Evolutionary conservation across 1,140 invertebrate species (phyloP).

Genomic region (Theocolax elegans): DNA sequence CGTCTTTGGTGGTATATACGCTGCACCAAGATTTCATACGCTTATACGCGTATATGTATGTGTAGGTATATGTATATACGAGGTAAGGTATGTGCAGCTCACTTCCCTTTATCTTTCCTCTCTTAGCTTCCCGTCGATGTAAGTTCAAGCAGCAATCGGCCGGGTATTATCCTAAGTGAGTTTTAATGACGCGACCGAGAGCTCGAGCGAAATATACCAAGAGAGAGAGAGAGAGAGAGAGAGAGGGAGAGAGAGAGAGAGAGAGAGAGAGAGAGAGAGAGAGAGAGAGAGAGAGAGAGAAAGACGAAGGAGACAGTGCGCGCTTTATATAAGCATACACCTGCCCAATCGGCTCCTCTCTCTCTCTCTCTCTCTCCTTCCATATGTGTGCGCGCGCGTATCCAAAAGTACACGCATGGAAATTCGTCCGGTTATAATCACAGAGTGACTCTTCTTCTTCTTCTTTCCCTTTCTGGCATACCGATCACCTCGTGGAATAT

Average conservation of each 20-base stretch:
- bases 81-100: too few species aligned
- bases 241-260: background rate
- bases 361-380: too few species aligned
- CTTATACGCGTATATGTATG: too few species aligned
- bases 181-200: slow-evolving; percentile 58
- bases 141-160: slow-evolving; percentile 51
- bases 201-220: slow-evolving; percentile 39
- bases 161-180: slow-evolving; percentile 63
- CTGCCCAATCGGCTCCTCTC: slow-evolving; percentile 47
- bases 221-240: slow-evolving; percentile 7
- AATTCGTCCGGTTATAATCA: slow-evolving; percentile 44
- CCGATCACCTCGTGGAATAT: background rate
- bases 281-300: background rate
- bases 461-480: too few species aligned
- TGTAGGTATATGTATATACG: too few species aligned
- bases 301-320: background rate
- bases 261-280: too few species aligned
- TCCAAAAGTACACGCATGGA: slow-evolving; percentile 49
- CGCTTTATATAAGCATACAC: slow-evolving; percentile 34
- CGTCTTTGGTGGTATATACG: too few species aligned
- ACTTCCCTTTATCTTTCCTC: too few species aligned
- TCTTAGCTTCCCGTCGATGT: too few species aligned
- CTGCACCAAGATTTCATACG: too few species aligned
- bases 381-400: background rate
- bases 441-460: background rate